Evolutionary conservation across 2,113 vertebrate genomes (phyloP).

Genomic region (Petrocephalus microphthalmus): DNA sequence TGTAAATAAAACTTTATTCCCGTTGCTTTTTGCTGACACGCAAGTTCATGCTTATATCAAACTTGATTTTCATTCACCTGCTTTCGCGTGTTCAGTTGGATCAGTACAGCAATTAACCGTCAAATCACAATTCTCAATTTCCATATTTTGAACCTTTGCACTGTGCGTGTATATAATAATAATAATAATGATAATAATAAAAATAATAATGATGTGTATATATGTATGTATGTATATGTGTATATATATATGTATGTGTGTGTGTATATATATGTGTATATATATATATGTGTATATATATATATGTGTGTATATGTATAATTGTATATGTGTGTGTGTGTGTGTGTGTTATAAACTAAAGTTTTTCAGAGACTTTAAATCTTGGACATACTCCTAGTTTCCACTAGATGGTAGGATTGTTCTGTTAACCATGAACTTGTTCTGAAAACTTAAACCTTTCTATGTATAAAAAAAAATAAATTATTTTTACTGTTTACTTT

Average conservation of each 20-base stretch:
- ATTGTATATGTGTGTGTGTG: too few relatives aligned
- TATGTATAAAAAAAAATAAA: too few relatives aligned
- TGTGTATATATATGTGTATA: too few relatives aligned
- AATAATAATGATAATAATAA: too few relatives aligned
- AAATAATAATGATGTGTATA: too few relatives aligned
- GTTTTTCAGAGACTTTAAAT: not conserved
- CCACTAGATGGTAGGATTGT: constrained; percentile 39
- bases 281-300: too few relatives aligned
- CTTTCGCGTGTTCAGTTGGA: not conserved
- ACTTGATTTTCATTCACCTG: not conserved
- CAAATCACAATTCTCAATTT: not conserved
- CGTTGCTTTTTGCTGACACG: not conserved
- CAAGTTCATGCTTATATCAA: not conserved
- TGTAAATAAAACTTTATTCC: constrained; percentile 11
- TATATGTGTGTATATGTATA: too few relatives aligned
- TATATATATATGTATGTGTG: too few relatives aligned
- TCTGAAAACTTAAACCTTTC: too few relatives aligned
- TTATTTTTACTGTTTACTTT: not conserved
- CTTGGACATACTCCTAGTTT: not conserved
- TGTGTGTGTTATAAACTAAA: not conserved
- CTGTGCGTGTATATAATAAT: too few relatives aligned
- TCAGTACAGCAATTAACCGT: not conserved
- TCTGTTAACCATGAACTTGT: not conserved
- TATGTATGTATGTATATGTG: too few relatives aligned
- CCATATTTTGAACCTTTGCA: not conserved